Percentiles rank a stretch among this genome's conserved stretches.
These are phyloP conservation scores for Actinostola sp. DNA, from an alignment of 92 coral and sea anemone species.

Conservation along the genomic window DNA sequence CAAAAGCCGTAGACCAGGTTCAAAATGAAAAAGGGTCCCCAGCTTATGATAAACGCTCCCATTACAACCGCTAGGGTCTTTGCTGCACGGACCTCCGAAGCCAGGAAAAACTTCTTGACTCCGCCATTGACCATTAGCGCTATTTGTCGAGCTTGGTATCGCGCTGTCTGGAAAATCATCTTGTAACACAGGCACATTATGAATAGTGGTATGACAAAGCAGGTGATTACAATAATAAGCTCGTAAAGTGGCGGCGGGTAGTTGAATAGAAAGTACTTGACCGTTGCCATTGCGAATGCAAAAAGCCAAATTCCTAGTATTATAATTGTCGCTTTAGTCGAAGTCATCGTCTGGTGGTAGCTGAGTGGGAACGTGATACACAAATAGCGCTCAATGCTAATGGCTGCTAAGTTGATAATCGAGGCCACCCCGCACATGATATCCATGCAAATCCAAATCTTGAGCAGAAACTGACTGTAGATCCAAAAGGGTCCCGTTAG, in stretches of 20 bases:
- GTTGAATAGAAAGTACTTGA: constrained; percentile 57
- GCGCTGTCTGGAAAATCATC: constrained; percentile 86
- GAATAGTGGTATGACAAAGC: constrained; percentile 82
- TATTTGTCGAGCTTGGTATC: constrained; percentile 92
- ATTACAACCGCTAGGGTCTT: constrained; percentile 90
- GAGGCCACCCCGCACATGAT: constrained; percentile 90
- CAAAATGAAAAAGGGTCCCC: constrained; percentile 86
- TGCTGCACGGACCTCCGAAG: constrained; percentile 92
- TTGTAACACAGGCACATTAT: constrained; percentile 78
- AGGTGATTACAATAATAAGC: constrained; percentile 70
- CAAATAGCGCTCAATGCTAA: constrained; percentile 87
- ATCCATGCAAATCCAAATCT: constrained; percentile 84
- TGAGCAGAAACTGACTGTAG: constrained; percentile 30
- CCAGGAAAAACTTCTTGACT: constrained; percentile 83
- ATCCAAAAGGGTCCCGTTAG: constrained; percentile 61
- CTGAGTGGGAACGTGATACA: constrained; percentile 87
- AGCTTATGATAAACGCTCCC: constrained; percentile 90
- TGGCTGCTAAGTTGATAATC: constrained; percentile 84
- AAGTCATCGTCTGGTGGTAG: constrained; percentile 85
- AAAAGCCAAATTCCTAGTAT: constrained; percentile 81
- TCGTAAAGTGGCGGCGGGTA: constrained; percentile 81
- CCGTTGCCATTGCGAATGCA: constrained; percentile 71
- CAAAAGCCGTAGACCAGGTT: constrained; percentile 84
- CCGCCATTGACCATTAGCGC: constrained; percentile 89
- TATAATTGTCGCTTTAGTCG: constrained; percentile 58